These are phyloP conservation scores for Andrena hattorfiana DNA, from an alignment of 2,888 invertebrate species.

Conservation along the genomic window DNA sequence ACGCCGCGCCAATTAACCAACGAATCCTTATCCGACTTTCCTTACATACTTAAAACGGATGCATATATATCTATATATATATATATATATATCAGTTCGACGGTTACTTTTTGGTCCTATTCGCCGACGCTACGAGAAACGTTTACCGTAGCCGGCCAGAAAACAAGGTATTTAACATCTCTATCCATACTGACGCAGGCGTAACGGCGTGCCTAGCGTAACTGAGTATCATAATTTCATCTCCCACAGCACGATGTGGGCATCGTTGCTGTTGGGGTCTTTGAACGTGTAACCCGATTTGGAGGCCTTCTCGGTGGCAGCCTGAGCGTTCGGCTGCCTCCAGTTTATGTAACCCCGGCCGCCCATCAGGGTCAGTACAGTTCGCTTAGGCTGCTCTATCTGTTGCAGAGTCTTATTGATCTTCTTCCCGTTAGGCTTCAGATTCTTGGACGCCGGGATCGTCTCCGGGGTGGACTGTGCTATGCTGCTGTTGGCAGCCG, in stretches of 20 bases:
- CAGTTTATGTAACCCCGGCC: conserved; percentile 95
- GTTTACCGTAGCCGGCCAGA: conserved; percentile 29
- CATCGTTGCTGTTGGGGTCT: conserved; percentile 93
- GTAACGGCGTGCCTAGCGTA: conserved; percentile 53
- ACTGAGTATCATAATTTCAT: conserved; percentile 89
- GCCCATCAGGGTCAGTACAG: conserved; percentile 94
- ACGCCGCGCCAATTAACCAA: conserved; percentile 39
- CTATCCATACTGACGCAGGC: conserved; percentile 54
- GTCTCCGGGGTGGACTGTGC: conserved; percentile 78
- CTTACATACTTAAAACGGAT: conserved; percentile 44
- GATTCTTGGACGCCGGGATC: conserved; percentile 70
- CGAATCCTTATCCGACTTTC: conserved; percentile 40
- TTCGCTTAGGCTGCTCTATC: conserved; percentile 87
- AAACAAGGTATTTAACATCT: conserved; percentile 52
- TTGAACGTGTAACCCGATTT: conserved; percentile 84
- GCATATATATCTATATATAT: conserved; percentile 4
- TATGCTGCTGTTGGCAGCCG: conserved; percentile 72
- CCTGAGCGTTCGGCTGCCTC: conserved; percentile 87
- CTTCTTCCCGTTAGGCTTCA: conserved; percentile 78
- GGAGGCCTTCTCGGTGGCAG: conserved; percentile 86
- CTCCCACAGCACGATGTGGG: conserved; percentile 96
- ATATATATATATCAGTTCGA: conserved; percentile 57
- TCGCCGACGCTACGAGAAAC: conserved; percentile 49
- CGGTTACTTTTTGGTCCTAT: conserved; percentile 69
- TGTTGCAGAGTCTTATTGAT: conserved; percentile 81